Evolutionary conservation across 2,888 invertebrate species (phyloP), one percentile per base, ranked within the genome.

Genomic region (Ecdyonurus torrentis): DNA sequence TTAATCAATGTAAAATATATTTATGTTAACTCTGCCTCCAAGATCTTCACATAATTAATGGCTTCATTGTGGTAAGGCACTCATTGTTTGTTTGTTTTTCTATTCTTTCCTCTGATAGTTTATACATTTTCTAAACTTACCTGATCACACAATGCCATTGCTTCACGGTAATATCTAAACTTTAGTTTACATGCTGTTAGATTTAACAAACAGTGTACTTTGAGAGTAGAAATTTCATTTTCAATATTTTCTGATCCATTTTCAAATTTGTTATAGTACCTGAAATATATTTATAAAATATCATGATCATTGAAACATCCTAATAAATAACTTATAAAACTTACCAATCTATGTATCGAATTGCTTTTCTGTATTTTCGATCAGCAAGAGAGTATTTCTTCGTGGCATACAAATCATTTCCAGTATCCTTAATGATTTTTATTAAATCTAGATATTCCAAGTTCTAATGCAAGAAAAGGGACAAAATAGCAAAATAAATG

Each of bases 311-410:
- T n/a, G n/a, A n/a, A 52, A 59, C n/a, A 23, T 52, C 63, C 64
- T 69, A 18, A 50, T 10, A 58, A 24, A 59, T 25, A 37, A 60
- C 19, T 22, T 23, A 62, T 59, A 23, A 25, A 1, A 52, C 64
- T 69, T 68, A 73, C 78, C 79, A 80, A 5, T 81, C 75, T 63
- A 85, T 78, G 72, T 87, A 92, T 61, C 91, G 81, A 66, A 87
- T 76, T 23, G 88, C 85, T 76, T 93, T 93, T 65, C 79, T 79
- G 73, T 93, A 93, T 72, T 91, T 91, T 65, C 84, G 78, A 37
- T 81, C 79, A 0, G 92, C 88, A 50, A 81, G 79, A 15, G 77
- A 71, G 73, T 79, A 87, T 63, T 83, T 78, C 19, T 81, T 77
- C 61, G 77, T 75, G 5, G 77, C 76, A 72, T 83, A 92, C 69